Evolutionary conservation across 2,888 invertebrate genomes (phyloP).

Genomic region (Formica aserva): DNA sequence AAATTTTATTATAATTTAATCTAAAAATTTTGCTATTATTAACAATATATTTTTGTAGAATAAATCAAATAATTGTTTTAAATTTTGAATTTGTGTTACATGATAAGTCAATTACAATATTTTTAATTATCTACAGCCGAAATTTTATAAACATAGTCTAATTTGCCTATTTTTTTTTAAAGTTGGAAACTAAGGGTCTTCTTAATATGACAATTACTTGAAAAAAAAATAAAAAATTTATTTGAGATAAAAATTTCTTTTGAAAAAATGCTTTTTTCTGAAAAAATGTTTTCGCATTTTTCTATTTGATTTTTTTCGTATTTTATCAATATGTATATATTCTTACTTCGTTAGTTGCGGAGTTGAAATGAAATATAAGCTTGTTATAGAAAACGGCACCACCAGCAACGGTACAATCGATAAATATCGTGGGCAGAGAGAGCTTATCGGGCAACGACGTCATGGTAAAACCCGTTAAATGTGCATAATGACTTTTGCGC

Average conservation of each 20-base stretch:
- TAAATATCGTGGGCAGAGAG: slow-evolving; percentile 66
- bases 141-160: too few species aligned
- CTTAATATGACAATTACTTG: neutral
- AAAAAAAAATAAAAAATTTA: neutral
- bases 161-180: too few species aligned
- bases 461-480: slow-evolving; percentile 31
- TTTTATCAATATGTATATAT: neutral
- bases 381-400: slow-evolving; percentile 73
- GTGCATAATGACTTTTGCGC: slow-evolving; percentile 50
- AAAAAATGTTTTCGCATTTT: neutral
- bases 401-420: slow-evolving; percentile 72
- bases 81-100: too few species aligned
- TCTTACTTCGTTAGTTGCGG: slow-evolving; percentile 59
- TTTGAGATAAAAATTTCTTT: neutral
- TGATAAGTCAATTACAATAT: too few species aligned
- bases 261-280: neutral
- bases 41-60: too few species aligned
- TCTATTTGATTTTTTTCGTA: neutral
- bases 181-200: too few species aligned
- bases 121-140: too few species aligned
- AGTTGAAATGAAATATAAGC: slow-evolving; percentile 69
- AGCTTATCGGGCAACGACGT: slow-evolving; percentile 55
- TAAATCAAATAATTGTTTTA: too few species aligned
- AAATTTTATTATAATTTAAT: too few species aligned
- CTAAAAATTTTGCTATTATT: too few species aligned